These are phyloP conservation scores for Mohoua ochrocephala DNA, from an alignment of 2,113 vertebrate species.

Conservation along the genomic window DNA sequence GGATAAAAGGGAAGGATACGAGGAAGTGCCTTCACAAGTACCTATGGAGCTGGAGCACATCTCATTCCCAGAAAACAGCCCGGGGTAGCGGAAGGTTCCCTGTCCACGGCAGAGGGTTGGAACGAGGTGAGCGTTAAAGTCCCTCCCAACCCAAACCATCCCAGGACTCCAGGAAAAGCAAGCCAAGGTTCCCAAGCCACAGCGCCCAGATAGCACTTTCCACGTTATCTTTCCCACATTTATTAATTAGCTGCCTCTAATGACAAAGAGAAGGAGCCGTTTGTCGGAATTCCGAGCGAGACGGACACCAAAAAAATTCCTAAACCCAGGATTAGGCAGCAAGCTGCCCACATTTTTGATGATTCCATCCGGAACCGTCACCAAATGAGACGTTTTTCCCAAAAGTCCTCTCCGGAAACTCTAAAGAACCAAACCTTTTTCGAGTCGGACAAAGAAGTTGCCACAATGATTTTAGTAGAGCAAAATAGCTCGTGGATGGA, in stretches of 20 bases:
- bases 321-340: not conserved
- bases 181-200: not conserved
- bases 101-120: not conserved
- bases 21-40: not conserved
- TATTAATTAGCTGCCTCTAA: not conserved
- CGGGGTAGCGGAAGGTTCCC: accelerated
- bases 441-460: not conserved
- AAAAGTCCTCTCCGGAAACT: not conserved
- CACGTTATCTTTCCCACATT: not conserved
- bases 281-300: not conserved
- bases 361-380: not conserved
- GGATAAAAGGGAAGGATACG: not conserved
- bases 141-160: not conserved
- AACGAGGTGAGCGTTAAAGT: too few species aligned
- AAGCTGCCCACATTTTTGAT: not conserved
- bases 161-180: not conserved
- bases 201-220: not conserved
- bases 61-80: not conserved
- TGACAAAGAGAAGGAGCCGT: not conserved
- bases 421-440: not conserved
- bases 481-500: not conserved
- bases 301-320: not conserved
- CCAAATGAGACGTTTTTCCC: not conserved
- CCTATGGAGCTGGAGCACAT: not conserved
- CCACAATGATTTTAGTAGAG: not conserved